phyloP scores from a whole-genome alignment of 2,113 vertebrate species.

The Garra rufa region DNA sequence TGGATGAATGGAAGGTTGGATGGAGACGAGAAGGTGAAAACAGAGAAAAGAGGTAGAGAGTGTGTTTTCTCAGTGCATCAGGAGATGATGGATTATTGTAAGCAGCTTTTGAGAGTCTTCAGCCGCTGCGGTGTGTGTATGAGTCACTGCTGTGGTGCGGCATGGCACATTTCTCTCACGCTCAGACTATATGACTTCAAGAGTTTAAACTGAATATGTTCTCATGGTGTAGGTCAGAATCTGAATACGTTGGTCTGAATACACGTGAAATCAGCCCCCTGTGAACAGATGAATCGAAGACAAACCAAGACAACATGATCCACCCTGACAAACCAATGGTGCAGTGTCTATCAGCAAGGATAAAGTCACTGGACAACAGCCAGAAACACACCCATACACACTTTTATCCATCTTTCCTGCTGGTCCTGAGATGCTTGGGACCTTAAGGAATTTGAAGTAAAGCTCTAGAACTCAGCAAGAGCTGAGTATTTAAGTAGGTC shows the following conservation, averaged over 20 bases:
- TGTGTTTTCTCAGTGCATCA: neutral
- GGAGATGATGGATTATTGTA: constrained; percentile 46
- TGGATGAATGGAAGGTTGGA: neutral
- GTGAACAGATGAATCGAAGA: neutral
- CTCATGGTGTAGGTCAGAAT: neutral
- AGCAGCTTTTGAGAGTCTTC: constrained; percentile 32
- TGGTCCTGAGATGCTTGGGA: neutral
- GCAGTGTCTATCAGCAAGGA: neutral
- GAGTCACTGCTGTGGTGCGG: neutral
- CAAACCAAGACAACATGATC: neutral
- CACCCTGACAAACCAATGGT: neutral
- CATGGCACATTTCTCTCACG: neutral
- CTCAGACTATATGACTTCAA: neutral
- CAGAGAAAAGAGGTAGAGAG: neutral
- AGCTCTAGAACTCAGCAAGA: constrained; percentile 9
- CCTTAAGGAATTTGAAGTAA: neutral
- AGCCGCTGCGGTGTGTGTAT: neutral
- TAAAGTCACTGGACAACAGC: neutral
- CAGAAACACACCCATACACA: neutral
- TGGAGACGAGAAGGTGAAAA: neutral
- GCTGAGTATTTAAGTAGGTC: neutral
- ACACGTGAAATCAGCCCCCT: neutral
- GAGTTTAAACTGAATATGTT: neutral
- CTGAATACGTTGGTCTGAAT: neutral
- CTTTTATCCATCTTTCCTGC: neutral